These are phyloP conservation scores for Entomobrya multifasciata DNA, from an alignment of 2,888 invertebrate species.

Conservation along the genomic window DNA sequence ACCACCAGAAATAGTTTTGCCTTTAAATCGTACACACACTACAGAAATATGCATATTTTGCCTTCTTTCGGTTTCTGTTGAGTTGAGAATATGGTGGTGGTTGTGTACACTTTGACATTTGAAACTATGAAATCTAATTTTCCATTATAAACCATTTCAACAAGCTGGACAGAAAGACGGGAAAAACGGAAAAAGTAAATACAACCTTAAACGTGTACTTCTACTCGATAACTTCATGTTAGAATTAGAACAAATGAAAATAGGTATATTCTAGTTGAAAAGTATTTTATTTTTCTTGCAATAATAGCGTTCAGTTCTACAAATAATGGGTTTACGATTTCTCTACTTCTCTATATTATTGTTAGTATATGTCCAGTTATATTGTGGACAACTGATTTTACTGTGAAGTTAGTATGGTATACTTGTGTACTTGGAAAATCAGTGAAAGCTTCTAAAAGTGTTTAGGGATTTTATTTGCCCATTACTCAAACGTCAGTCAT, in stretches of 20 bases:
- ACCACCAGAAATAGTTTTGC: not conserved
- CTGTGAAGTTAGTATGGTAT: not conserved
- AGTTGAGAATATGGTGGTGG: not conserved
- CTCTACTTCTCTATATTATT: too few species aligned
- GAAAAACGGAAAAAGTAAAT: constrained; percentile 8
- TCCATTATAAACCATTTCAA: not conserved
- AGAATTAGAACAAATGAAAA: too few species aligned
- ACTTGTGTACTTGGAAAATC: constrained; percentile 31
- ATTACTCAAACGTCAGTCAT: constrained; percentile 72
- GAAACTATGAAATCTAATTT: constrained; percentile 21
- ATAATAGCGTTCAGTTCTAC: not conserved
- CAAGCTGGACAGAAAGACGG: too few species aligned
- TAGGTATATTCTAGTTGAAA: too few species aligned
- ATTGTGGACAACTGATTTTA: not conserved
- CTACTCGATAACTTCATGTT: not conserved
- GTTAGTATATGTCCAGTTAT: too few species aligned
- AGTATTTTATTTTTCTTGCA: not conserved
- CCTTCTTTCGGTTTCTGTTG: not conserved
- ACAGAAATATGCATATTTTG: not conserved
- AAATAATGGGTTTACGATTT: not conserved
- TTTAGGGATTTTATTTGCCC: constrained; percentile 69
- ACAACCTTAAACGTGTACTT: not conserved
- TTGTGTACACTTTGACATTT: constrained; percentile 48
- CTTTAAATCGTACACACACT: not conserved
- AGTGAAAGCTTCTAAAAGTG: constrained; percentile 60